A percentile compares a stretch with the other conserved stretches of the same genome.
These are phyloP conservation scores for Scomberomorus guttatus DNA, from an alignment of 2,797 vertebrate genomes.

Conservation along the genomic window DNA sequence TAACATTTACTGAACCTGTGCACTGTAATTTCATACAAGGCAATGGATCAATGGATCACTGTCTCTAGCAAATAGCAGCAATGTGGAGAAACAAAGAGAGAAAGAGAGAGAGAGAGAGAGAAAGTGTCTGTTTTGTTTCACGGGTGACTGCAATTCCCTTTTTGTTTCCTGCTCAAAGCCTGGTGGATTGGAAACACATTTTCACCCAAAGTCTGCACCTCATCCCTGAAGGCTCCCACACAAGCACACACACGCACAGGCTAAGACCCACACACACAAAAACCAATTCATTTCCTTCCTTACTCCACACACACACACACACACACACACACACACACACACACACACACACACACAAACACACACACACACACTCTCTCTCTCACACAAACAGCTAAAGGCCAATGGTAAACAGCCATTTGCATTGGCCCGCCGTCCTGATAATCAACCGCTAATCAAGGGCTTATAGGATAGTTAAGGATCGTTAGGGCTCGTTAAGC, in stretches of 20 bases:
- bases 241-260: background rate
- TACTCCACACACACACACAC: background rate
- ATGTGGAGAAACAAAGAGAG: conserved; percentile 7
- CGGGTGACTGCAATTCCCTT: conserved; percentile 61
- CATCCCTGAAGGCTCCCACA: conserved; percentile 47
- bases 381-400: conserved; percentile 46
- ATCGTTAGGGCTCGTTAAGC: conserved; percentile 61
- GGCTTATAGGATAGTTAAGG: conserved; percentile 64
- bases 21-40: conserved; percentile 31
- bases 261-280: background rate
- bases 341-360: conserved; percentile 4
- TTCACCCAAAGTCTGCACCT: conserved; percentile 57
- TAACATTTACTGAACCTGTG: conserved; percentile 37
- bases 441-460: conserved; percentile 74
- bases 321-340: conserved; percentile 4
- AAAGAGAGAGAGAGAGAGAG: background rate
- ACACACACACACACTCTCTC: no score
- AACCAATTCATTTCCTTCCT: conserved; percentile 2
- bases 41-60: conserved; percentile 51
- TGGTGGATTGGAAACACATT: conserved; percentile 72
- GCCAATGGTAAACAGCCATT: conserved; percentile 61
- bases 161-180: conserved; percentile 68
- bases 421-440: conserved; percentile 49
- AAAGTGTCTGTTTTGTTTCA: conserved; percentile 61
- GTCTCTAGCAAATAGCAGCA: conserved; percentile 43